phyloP scores from a whole-genome alignment of 2,113 vertebrate species.

The Dolichotis patagonum region DNA sequence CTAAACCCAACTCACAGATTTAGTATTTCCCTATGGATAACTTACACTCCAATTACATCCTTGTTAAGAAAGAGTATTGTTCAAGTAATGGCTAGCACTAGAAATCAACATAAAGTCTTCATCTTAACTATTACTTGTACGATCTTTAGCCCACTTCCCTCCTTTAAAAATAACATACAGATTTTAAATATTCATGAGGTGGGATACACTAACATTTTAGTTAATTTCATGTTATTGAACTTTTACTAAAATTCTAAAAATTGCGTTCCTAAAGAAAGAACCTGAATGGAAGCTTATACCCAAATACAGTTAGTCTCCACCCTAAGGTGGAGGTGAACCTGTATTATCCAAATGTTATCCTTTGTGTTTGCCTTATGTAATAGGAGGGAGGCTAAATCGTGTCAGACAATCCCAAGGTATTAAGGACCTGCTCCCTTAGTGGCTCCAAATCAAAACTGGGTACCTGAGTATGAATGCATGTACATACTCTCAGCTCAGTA shows the following conservation, averaged over 20 bases:
- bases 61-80: not conserved
- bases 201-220: conserved; percentile 23
- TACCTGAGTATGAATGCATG: too few relatives aligned
- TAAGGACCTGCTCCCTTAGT: not conserved
- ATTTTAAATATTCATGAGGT: conserved; percentile 52
- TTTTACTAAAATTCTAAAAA: conserved; percentile 55
- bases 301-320: not conserved
- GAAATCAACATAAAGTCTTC: not conserved
- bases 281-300: not conserved
- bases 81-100: not conserved
- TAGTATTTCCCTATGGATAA: conserved; percentile 37
- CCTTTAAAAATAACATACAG: conserved; percentile 41
- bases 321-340: not conserved
- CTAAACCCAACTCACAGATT: not conserved
- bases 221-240: conserved; percentile 50
- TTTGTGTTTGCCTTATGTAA: conserved; percentile 30
- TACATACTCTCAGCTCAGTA: not conserved
- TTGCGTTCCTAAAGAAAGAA: not conserved
- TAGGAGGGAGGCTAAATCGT: not conserved
- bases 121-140: conserved; percentile 38
- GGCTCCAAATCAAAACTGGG: not conserved
- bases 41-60: not conserved
- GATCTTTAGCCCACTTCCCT: not conserved
- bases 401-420: not conserved
- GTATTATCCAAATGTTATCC: conserved; percentile 37